Evolutionary conservation across 2,113 vertebrate genomes (phyloP).

Genomic region (Catharus bicknelli): DNA sequence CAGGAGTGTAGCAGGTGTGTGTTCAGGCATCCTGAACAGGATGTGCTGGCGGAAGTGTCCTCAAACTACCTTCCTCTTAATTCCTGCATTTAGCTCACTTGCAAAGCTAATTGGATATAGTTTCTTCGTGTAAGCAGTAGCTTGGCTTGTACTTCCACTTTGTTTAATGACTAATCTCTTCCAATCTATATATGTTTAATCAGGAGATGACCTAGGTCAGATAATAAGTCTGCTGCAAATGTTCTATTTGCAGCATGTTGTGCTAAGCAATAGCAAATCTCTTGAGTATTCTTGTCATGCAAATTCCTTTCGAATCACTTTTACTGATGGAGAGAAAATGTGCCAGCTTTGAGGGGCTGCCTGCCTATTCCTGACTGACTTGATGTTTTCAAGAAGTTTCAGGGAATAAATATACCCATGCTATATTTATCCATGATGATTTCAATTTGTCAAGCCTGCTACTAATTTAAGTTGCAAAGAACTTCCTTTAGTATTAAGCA

Average conservation of each 20-base stretch:
- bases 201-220: constrained; percentile 38
- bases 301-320: constrained; percentile 12
- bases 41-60: constrained; percentile 30
- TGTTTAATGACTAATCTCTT: constrained; percentile 45
- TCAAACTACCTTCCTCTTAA: constrained; percentile 49
- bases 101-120: constrained; percentile 42
- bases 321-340: background rate
- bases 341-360: background rate
- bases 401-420: background rate
- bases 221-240: constrained; percentile 20
- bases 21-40: background rate
- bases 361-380: background rate
- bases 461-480: constrained; percentile 2
- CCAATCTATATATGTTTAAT: constrained; percentile 45
- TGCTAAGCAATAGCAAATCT: background rate
- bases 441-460: constrained; percentile 3
- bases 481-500: constrained; percentile 29
- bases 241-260: constrained; percentile 4
- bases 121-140: background rate
- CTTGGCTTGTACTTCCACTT: constrained; percentile 4
- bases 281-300: background rate
- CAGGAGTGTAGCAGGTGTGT: background rate
- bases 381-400: background rate
- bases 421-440: constrained; percentile 13
- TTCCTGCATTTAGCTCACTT: constrained; percentile 54